A percentile compares a stretch with the other conserved stretches of the same genome.
Evolutionary conservation across 2,888 invertebrate species (phyloP).

Genomic region (Mesochorus sp.): DNA sequence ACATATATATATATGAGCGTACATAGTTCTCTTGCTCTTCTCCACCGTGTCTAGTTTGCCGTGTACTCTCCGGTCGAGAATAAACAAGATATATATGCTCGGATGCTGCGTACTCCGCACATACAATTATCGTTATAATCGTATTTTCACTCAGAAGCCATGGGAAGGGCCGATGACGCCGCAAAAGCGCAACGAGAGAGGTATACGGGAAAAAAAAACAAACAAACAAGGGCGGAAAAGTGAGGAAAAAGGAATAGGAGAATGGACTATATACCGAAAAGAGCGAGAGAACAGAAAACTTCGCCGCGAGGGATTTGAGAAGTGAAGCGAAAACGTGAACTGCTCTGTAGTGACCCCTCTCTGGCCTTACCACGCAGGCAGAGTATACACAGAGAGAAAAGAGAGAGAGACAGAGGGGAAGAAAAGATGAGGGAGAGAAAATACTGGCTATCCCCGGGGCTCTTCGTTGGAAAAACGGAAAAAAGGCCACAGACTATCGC

Average conservation of each 20-base stretch:
- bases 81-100: constrained; percentile 76
- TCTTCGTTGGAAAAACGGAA: constrained; percentile 52
- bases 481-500: constrained; percentile 50
- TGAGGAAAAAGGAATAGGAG: constrained; percentile 43
- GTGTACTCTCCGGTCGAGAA: constrained; percentile 69
- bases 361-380: constrained; percentile 40
- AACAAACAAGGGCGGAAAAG: constrained; percentile 36
- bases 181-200: constrained; percentile 38
- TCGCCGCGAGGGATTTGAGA: constrained; percentile 78
- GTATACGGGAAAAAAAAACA: constrained; percentile 1
- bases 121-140: constrained; percentile 81
- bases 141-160: constrained; percentile 78
- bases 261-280: constrained; percentile 8
- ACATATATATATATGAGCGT: constrained; percentile 1
- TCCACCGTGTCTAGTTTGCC: constrained; percentile 24
- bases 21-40: constrained; percentile 35
- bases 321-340: constrained; percentile 73
- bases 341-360: constrained; percentile 44
- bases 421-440: constrained; percentile 50
- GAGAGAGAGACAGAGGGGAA: no score
- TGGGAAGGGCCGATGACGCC: constrained; percentile 55
- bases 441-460: constrained; percentile 53
- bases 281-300: constrained; percentile 67
- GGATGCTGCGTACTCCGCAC: constrained; percentile 75
- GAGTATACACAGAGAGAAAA: constrained; percentile 4